These are phyloP conservation scores for Dolomedes plantarius DNA, from an alignment of 2,888 invertebrate species.

Conservation along the genomic window DNA sequence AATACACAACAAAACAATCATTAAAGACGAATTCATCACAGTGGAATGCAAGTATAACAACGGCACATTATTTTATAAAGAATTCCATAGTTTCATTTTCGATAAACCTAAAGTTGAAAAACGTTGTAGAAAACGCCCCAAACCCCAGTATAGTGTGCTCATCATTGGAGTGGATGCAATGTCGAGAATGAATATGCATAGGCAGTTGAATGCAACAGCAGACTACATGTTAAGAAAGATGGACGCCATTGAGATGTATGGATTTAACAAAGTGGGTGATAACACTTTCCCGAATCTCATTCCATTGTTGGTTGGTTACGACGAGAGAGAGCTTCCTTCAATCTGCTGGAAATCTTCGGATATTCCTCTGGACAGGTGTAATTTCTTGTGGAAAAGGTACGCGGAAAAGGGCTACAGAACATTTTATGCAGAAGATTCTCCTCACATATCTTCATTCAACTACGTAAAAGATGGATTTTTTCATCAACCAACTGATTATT, in stretches of 20 bases:
- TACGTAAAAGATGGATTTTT: conserved; percentile 76
- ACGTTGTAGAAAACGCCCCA: conserved; percentile 29
- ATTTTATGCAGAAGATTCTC: conserved; percentile 76
- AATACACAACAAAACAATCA: conserved; percentile 12
- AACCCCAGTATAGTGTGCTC: conserved; percentile 79
- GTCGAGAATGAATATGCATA: conserved; percentile 85
- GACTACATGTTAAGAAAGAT: conserved; percentile 81
- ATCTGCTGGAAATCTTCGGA: conserved; percentile 49
- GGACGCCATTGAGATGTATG: conserved; percentile 83
- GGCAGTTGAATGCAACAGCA: conserved; percentile 85
- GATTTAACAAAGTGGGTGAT: conserved; percentile 81
- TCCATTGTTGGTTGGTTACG: conserved; percentile 75
- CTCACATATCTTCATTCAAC: conserved; percentile 76
- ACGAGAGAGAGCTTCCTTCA: conserved; percentile 50
- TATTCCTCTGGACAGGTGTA: conserved; percentile 74
- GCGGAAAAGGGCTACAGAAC: conserved; percentile 74
- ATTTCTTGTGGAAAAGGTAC: conserved; percentile 76
- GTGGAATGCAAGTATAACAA: conserved; percentile 34
- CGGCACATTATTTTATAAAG: conserved; percentile 42
- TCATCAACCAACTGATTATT: conserved; percentile 76
- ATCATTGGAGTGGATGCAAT: conserved; percentile 91
- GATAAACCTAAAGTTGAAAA: conserved; percentile 57
- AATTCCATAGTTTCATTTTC: conserved; percentile 63
- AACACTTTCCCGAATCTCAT: conserved; percentile 77
- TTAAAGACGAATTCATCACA: conserved; percentile 56